Conservation (phyloP, 2,888 invertebrate species). For the Leptarthrus brevirostris region DNA sequence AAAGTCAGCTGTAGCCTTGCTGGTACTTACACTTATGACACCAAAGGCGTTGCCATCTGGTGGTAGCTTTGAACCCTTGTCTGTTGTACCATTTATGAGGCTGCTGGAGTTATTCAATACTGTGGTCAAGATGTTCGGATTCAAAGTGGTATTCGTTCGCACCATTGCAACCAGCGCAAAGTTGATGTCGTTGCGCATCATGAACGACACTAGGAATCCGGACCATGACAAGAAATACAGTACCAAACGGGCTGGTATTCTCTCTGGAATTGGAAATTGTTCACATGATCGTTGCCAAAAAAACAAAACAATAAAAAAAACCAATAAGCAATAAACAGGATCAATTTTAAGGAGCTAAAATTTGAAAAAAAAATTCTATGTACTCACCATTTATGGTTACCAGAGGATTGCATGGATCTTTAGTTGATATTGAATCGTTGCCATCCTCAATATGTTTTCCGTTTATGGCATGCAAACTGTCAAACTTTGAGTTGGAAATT, state of each 20-base stretch:
- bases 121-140: background rate
- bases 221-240: constrained; percentile 79
- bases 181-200: constrained; percentile 82
- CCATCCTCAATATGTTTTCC: constrained; percentile 27
- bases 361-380: background rate
- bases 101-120: background rate
- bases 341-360: background rate
- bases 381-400: constrained; percentile 4
- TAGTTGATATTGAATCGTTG: background rate
- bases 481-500: constrained; percentile 19
- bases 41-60: background rate
- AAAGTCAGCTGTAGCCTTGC: too few species aligned
- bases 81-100: background rate
- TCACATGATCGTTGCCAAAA: too few species aligned
- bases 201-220: constrained; percentile 79
- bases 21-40: constrained; percentile 8
- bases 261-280: constrained; percentile 61
- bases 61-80: background rate
- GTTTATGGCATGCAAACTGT: constrained; percentile 1
- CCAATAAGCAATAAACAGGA: background rate
- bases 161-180: constrained; percentile 79
- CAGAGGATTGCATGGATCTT: background rate
- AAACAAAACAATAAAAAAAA: background rate
- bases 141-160: constrained; percentile 47
- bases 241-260: constrained; percentile 76